Evolutionary conservation across 2,797 vertebrate genomes (phyloP), one percentile per base, ranked within the genome.

Genomic region (Avahi laniger): DNA sequence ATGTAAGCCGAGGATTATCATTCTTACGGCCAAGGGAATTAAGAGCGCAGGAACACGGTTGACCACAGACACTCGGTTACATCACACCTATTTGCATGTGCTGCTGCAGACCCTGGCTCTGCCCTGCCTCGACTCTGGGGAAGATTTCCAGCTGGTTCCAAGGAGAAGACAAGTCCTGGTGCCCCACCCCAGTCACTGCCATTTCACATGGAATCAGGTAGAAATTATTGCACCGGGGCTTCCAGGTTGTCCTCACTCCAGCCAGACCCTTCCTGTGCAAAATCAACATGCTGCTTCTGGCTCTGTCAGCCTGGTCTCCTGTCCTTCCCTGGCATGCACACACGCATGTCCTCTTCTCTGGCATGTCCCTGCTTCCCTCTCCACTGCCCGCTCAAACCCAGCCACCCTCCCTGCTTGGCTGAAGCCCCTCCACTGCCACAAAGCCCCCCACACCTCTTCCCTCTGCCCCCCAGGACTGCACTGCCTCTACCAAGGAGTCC

Each of bases 221-320:
- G 26, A 59, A 38, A 17, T 0, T 6, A 15, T 14, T 75, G 26
- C 1, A 2, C 30, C 7, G 20, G 14, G 41, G 30, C 67, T 52
- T 91, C 43, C 4, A 41, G 80, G 26, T 7, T 35, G 8, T 33
- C 38, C 33, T 2, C 2, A 7, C n/a, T 54, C 22, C 13, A 5
- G 33, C 13, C 6, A 38, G 43, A 35, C 14, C 17, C 46, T 63
- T 7, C 48, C 1, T 5, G 4, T 4, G 17, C 11, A 7, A 78
- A 54, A n/a, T 7, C 46, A 6, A 0, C 0, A 15, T 9, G 2
- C 57, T 33, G 2, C 43, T 24, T 33, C 48, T 72, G 38, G 50
- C 24, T 0, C n/a, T 1, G 0, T 22, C 6, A 2, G 0, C 12
- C 79, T 26, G 0, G 13, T 38, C 15, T n/a, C 41, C 9, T 26